Evolutionary conservation across 2,797 vertebrate genomes (phyloP).

Genomic region (Parauchenoglanis ngamensis): DNA sequence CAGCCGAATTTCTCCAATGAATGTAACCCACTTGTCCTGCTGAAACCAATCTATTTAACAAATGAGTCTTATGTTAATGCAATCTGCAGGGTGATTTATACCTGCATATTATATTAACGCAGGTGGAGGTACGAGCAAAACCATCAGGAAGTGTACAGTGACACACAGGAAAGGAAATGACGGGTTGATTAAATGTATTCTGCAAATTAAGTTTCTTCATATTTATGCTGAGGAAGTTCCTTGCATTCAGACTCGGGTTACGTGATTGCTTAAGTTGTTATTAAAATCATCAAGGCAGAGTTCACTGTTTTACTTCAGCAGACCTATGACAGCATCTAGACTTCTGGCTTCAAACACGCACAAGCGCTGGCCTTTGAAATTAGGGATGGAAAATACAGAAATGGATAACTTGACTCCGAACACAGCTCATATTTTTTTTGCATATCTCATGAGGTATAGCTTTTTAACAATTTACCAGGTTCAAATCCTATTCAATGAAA

Average conservation of each 20-base stretch:
- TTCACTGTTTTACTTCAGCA: not conserved
- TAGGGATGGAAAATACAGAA: not conserved
- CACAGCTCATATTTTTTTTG: not conserved
- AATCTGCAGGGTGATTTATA: constrained; percentile 29
- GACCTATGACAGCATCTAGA: not conserved
- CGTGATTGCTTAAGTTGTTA: not conserved
- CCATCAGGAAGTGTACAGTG: not conserved
- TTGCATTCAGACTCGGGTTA: not conserved
- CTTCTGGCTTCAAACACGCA: not conserved
- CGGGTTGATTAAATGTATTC: not conserved
- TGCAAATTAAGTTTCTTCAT: not conserved
- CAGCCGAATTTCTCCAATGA: constrained; percentile 4
- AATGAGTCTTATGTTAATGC: constrained; percentile 33
- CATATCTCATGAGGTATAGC: not conserved
- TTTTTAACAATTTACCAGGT: not conserved
- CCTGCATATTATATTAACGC: constrained; percentile 14
- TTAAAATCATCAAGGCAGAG: not conserved
- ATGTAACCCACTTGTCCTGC: constrained; percentile 23
- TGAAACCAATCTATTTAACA: constrained; percentile 26
- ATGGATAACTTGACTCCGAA: not conserved
- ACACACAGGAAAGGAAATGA: not conserved
- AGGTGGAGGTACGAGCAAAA: not conserved
- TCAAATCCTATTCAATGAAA: not conserved
- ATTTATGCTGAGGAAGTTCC: not conserved
- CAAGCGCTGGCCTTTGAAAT: not conserved